Percentiles rank a stretch among this genome's conserved stretches.
Evolutionary conservation across 2,797 vertebrate genomes (phyloP).

Genomic region (Emys orbicularis): DNA sequence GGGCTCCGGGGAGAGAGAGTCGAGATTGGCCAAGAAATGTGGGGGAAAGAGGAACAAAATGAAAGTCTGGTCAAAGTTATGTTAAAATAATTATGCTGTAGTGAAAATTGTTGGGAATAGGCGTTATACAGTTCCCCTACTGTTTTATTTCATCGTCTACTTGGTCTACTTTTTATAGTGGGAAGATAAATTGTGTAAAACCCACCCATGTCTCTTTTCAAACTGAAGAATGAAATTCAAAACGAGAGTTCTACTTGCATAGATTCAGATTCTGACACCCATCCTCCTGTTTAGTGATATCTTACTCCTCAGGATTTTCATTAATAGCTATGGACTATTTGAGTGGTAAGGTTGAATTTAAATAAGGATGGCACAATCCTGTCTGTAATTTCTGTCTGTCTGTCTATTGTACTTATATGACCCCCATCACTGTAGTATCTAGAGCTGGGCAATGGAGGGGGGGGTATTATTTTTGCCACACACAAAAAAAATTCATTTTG

Average conservation of each 20-base stretch:
- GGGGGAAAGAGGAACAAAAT: background rate
- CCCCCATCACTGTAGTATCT: no score
- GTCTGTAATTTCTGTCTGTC: no score
- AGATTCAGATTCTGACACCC: background rate
- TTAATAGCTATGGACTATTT: background rate
- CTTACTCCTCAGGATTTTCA: background rate
- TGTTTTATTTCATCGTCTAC: background rate
- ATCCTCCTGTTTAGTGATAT: background rate
- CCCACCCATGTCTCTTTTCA: background rate
- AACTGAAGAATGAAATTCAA: background rate
- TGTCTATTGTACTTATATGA: no score
- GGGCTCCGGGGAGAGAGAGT: background rate
- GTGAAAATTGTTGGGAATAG: background rate
- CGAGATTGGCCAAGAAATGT: background rate
- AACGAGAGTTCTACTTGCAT: background rate
- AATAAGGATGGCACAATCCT: no score
- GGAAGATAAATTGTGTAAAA: background rate
- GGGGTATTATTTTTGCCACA: no score
- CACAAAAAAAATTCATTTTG: no score
- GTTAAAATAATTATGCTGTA: background rate
- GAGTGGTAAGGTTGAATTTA: no score
- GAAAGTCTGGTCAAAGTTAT: background rate
- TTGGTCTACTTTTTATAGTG: background rate
- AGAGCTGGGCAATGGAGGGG: no score
- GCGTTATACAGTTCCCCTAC: background rate